Evolutionary conservation across 1,140 invertebrate genomes (phyloP), one percentile per base, ranked within the genome.

Genomic region (Panulirus ornatus): DNA sequence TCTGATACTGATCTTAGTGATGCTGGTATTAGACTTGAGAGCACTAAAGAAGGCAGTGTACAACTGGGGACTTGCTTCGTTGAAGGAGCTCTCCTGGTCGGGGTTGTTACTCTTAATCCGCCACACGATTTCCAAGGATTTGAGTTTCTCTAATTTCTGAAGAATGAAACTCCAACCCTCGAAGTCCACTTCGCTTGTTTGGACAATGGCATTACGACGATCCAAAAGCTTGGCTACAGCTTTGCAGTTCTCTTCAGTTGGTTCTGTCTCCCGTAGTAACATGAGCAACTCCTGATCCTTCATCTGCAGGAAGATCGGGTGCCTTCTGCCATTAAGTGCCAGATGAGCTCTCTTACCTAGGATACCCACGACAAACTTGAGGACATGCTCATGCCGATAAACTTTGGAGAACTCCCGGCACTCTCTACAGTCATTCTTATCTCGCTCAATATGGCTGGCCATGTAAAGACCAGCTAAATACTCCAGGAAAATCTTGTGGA

Each of bases 21-120:
- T 91, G 42, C 88, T 91, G 3, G 70, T 78, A 81, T 92, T 92
- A 44, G 58, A 83, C 36, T 71, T 38, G 9, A 92, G 85, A 8
- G 91, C 89, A 38, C 51, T 88, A 73, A 92, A 92, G 86, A 92
- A 92, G 2, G 71, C 78, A 16, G 51, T 22, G 81, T 91, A 91
- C 11, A 83, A 89, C 30, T 91, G 63, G n/a, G 88, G 76, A 54
- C 63, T 88, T 0, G 91, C 91, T 47, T 92, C 91, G 11, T 78
- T 79, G 63, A 92, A 92, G 22, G 91, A 92, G 63, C 91, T 92
- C 76, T 92, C 91, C 63, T 92, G 91, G 79, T 92, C 91, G 2
- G 91, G 91, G 30, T 90, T 92, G 54, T 71, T 91, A 79, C 91
- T 92, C 87, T 92, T 92, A 9, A 92, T 92, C 9, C 89, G 71